Evolutionary conservation across 2,113 vertebrate genomes (phyloP).

Genomic region (Chrysemys picta): DNA sequence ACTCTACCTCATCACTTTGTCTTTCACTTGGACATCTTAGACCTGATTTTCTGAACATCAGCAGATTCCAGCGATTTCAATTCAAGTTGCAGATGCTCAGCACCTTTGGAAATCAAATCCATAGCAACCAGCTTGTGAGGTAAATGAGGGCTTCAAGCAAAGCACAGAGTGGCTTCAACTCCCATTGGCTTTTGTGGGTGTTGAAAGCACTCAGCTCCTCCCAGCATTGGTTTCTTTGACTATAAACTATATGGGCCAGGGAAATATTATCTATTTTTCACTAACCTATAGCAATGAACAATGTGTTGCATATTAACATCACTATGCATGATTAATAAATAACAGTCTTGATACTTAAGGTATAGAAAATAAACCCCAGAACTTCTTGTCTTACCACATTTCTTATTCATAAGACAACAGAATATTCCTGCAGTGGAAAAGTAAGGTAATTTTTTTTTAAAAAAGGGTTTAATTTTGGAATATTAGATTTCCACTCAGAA

Average conservation of each 20-base stretch:
- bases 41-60: conserved; percentile 18
- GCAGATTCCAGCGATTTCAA: neutral
- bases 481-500: neutral
- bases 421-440: neutral
- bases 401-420: conserved; percentile 45
- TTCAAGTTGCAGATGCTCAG: neutral
- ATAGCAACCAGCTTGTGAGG: conserved; percentile 14
- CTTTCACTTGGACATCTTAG: neutral
- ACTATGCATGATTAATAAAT: conserved; percentile 23
- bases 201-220: conserved; percentile 2
- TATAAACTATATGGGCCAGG: neutral
- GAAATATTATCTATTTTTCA: neutral
- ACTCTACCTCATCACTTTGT: neutral
- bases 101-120: neutral
- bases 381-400: neutral
- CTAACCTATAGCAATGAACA: neutral
- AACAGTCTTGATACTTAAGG: conserved; percentile 25
- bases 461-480: neutral
- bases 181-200: neutral
- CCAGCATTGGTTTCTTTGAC: conserved; percentile 10
- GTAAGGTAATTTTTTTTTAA: neutral
- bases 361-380: conserved; percentile 18
- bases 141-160: conserved; percentile 38
- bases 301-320: conserved; percentile 11
- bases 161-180: conserved; percentile 50